Percentiles rank a stretch among this genome's conserved stretches.
Conservation (phyloP, 1,140 invertebrate genomes). For the Sarcophaga peregrina region DNA sequence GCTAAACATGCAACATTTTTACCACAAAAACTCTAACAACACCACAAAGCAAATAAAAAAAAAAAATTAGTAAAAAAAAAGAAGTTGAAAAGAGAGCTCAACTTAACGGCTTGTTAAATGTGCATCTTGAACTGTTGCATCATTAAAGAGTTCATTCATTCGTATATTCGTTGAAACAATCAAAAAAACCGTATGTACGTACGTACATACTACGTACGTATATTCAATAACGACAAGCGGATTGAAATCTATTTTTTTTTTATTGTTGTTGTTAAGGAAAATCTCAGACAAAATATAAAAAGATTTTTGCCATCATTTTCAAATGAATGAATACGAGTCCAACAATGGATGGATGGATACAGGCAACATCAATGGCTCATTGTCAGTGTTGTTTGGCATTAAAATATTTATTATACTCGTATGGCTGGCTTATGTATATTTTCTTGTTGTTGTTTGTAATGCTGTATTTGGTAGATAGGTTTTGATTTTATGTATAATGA, state of each 20-base stretch:
- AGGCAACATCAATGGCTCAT: neutral
- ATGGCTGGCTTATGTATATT: neutral
- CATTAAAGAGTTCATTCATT: constrained; percentile 32
- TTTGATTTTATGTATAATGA: too few species aligned
- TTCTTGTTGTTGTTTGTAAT: neutral
- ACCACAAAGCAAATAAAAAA: too few species aligned
- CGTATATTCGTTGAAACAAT: neutral
- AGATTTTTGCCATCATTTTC: too few species aligned
- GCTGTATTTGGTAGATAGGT: too few species aligned
- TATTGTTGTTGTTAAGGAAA: too few species aligned
- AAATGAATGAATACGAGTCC: too few species aligned
- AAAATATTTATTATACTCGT: neutral
- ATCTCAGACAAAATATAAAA: too few species aligned
- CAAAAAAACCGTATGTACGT: neutral
- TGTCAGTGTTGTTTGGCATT: constrained; percentile 28
- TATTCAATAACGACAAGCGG: neutral
- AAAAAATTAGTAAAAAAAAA: neutral
- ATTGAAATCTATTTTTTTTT: neutral
- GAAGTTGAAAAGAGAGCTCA: neutral
- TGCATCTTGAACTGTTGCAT: constrained; percentile 40
- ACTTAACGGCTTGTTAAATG: constrained; percentile 26
- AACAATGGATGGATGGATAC: too few species aligned
- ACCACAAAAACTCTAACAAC: neutral
- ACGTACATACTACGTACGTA: neutral
- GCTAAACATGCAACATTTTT: constrained; percentile 21